Base-by-base conservation (phyloP, 64 coral and sea anemone genomes). In the Porites lutea region DNA sequence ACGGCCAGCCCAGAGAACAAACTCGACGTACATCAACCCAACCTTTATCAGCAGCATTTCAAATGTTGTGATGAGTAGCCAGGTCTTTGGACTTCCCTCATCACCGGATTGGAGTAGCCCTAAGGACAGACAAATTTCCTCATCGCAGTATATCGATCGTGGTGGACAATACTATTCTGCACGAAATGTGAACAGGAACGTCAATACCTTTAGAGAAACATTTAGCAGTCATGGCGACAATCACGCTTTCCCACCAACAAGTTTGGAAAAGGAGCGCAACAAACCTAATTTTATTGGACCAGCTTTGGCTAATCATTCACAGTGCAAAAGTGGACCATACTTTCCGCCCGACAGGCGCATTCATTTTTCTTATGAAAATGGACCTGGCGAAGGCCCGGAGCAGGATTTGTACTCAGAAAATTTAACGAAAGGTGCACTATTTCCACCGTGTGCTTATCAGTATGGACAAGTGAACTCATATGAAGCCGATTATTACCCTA, bases 21-120 rank as follows among this genome's bases (percentile, higher is more conserved):
- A 90, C 15, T 86, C 95, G 14, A 91, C 69, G 45, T 97, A 77
- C 73, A 83, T 97, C 6, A 82, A 70, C 11, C 78, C 95, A 51
- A 79, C 88, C 51, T 94, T 94, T 57, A 90, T 94, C 75, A 70
- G 71, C 80, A 89, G 48, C 22, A 65, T 88, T 72, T 72, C 72
- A 52, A 92, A 82, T 74, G 74, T 88, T 59, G 64, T 78, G 45
- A 61, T 87, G 68, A 87, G 67, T 50, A 97, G 86, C 43, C 87
- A 94, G 61, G 48, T 60, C 2, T 62, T 96, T 49, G 86, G 92
- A 44, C 77, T 94, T 18, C 88, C 95, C 95, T 48, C 95, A 55
- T 55, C 91, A 48, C 27, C 37, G 20, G 95, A 97, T 51, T 85
- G 82, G 15, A 88, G 91, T 49, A 94, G 91, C 58, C 88, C 88